Base-by-base conservation (phyloP, 2,888 invertebrate genomes). In the Stenotaenia linearis region DNA sequence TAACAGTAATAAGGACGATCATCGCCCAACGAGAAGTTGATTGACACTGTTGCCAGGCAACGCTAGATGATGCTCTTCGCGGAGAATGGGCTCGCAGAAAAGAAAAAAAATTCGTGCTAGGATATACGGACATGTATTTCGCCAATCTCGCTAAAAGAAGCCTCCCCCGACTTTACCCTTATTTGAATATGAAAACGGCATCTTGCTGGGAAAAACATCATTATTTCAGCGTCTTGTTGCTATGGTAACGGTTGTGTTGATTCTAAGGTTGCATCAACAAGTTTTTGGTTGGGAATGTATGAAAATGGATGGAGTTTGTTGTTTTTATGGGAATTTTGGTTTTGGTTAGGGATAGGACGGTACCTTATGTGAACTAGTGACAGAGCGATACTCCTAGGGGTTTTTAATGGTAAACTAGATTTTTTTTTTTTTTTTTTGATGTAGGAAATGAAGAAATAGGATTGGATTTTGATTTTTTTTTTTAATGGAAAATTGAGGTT, bases 1-100 rank as follows among this genome's bases (percentile, higher is more conserved):
- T 69, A 69, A 69, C 69, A 25, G 69, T 69, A 69, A 69, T 69
- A 69, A 69, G 69, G 69, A 69, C 69, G 25, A 69, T 69, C 69
- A 69, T 69, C 23, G 69, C 69, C 69, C 69, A 69, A 69, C 69
- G 69, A 69, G 69, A 69, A 69, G 69, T 69, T 69, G 69, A 69
- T 69, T 69, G 69, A 69, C 69, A 69, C 25, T 69, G 69, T 69
- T 69, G 69, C 69, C 6, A 69, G n/a, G 69, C 69, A 69, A 69
- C 69, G 28, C 12, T 28, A 69, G 10, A 69, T 69, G 69, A 69
- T 28, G 25, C 28, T 69, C 69, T 69, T 15, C 69, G 7, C n/a
- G 9, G 12, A 28, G 21, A 56, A 56, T 23, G 18, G 7, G 21
- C n/a, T 23, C 1, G 9, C 15, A 56, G 18, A 56, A 23, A 23